A percentile compares a stretch with the other conserved stretches of the same genome.
Conservation (phyloP, 92 coral and sea anemone species). For the Umimayanthus chanpuru region DNA sequence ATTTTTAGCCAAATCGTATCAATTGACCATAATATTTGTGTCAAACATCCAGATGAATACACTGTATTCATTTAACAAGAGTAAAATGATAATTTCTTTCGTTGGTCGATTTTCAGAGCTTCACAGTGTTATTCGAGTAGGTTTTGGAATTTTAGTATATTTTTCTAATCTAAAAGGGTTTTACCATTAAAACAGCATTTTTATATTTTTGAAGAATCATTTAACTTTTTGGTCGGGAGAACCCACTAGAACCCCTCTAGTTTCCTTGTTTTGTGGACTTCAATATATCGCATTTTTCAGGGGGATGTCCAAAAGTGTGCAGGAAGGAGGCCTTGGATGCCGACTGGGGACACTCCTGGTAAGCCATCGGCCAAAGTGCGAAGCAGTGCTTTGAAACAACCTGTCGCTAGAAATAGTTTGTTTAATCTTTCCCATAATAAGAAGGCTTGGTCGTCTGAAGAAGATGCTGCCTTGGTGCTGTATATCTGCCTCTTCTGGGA, state of each 20-base stretch:
- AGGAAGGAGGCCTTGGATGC: slow-evolving; percentile 25
- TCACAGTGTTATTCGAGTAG: too few species aligned
- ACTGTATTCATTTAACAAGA: too few species aligned
- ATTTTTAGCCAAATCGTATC: too few species aligned
- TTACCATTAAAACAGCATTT: neutral
- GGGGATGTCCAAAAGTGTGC: neutral
- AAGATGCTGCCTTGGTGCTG: too few species aligned
- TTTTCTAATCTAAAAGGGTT: neutral
- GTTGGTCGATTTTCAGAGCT: too few species aligned
- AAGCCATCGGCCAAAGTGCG: slow-evolving; percentile 26
- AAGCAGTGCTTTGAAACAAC: neutral
- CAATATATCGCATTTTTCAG: slow-evolving; percentile 11
- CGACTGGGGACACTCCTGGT: slow-evolving; percentile 53
- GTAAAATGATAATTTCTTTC: too few species aligned
- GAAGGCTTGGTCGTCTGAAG: too few species aligned
- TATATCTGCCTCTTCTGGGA: too few species aligned
- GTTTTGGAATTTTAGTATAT: neutral
- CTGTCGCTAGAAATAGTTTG: neutral
- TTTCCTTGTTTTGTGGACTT: slow-evolving; percentile 23
- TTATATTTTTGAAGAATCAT: neutral
- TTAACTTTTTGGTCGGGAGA: neutral
- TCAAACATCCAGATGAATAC: too few species aligned
- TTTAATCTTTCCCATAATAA: too few species aligned
- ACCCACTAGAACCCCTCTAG: slow-evolving; percentile 32
- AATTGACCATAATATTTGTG: too few species aligned